These are phyloP conservation scores for Cenopis cana DNA, from an alignment of 2,888 invertebrate genomes.

Conservation along the genomic window DNA sequence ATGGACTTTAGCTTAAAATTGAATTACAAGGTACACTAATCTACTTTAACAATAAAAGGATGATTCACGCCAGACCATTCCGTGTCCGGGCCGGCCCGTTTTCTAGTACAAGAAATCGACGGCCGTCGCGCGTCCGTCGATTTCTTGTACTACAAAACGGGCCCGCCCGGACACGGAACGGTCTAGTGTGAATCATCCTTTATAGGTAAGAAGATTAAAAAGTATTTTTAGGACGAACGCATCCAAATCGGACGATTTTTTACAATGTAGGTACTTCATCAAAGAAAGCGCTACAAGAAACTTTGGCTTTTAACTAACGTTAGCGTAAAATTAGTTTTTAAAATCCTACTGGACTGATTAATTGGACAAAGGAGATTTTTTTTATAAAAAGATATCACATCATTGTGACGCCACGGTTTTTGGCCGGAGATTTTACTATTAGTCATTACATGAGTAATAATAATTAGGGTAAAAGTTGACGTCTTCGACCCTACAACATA, in stretches of 20 bases:
- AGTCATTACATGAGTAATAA: constrained; percentile 27
- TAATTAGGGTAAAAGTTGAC: constrained; percentile 7
- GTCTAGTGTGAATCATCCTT: too few relatives aligned
- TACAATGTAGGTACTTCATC: constrained; percentile 43
- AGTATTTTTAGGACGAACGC: constrained; percentile 54
- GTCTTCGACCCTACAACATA: not conserved
- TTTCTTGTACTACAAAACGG: too few relatives aligned
- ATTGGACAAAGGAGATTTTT: constrained; percentile 57
- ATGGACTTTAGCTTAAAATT: constrained; percentile 64
- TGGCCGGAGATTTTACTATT: constrained; percentile 36
- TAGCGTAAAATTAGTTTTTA: constrained; percentile 56
- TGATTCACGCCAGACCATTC: too few relatives aligned
- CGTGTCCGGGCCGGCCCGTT: too few relatives aligned
- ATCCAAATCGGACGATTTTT: constrained; percentile 57
- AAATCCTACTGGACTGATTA: constrained; percentile 53
- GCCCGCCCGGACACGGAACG: too few relatives aligned
- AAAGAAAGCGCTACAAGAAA: constrained; percentile 57
- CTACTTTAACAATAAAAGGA: constrained; percentile 51
- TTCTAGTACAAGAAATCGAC: too few relatives aligned
- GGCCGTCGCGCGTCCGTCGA: too few relatives aligned
- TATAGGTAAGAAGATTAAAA: constrained; percentile 45
- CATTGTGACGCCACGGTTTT: constrained; percentile 60
- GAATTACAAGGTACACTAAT: constrained; percentile 59
- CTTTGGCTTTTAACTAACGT: constrained; percentile 63
- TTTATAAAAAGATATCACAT: constrained; percentile 49